These are phyloP conservation scores for Theodoxus fluviatilis DNA, from an alignment of 2,888 invertebrate genomes.

Conservation along the genomic window DNA sequence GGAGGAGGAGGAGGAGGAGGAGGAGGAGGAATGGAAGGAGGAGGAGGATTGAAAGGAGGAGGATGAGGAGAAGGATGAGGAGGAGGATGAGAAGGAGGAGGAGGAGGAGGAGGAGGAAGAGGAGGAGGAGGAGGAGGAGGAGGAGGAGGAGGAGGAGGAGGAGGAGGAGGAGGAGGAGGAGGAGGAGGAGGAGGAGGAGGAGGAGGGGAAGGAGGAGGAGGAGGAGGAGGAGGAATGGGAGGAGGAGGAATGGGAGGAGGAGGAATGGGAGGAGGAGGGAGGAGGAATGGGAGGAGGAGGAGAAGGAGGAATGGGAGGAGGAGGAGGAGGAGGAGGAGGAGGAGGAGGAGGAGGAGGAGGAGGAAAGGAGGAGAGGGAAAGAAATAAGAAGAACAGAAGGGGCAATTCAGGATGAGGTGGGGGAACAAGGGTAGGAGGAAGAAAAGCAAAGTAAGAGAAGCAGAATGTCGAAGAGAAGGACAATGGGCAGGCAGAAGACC, in stretches of 20 bases:
- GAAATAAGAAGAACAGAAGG: neutral
- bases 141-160: neutral
- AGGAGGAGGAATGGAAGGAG: neutral
- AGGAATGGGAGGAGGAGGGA: neutral
- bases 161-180: neutral
- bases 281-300: constrained; percentile 7
- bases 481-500: neutral
- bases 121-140: neutral
- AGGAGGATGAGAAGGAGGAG: neutral
- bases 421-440: neutral
- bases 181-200: constrained; percentile 7
- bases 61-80: neutral
- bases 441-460: neutral
- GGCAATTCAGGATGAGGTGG: neutral
- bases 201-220: neutral
- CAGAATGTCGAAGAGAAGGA: neutral
- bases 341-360: neutral
- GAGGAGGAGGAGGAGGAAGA: constrained; percentile 1
- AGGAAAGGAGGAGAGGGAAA: neutral
- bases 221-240: neutral
- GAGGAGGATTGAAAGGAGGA: neutral
- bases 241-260: neutral
- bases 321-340: neutral
- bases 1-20: neutral
- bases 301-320: neutral